These are phyloP conservation scores for Falco columbarius DNA, from an alignment of 2,797 vertebrate genomes.

Conservation along the genomic window DNA sequence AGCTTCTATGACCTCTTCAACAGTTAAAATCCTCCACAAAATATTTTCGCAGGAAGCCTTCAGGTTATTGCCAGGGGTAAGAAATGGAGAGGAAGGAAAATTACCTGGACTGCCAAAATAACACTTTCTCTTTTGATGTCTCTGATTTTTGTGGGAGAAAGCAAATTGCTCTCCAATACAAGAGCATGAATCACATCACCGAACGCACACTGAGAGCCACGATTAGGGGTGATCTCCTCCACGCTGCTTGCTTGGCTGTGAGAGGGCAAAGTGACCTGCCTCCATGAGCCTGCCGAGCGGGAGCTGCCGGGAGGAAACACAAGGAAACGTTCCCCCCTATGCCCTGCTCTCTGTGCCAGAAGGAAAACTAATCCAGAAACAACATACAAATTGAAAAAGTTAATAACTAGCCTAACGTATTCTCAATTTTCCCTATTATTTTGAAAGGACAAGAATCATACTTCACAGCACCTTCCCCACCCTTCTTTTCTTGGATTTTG, in stretches of 20 bases:
- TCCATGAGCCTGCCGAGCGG: not conserved
- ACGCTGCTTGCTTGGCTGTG: not conserved
- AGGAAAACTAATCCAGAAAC: not conserved
- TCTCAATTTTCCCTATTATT: not conserved
- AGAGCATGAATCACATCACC: not conserved
- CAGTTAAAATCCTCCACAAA: not conserved
- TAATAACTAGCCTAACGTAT: not conserved
- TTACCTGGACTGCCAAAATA: not conserved
- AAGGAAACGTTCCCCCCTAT: rapidly evolving
- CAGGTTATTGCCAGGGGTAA: not conserved
- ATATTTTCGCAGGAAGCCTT: not conserved
- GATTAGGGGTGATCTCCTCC: not conserved
- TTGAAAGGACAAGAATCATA: not conserved
- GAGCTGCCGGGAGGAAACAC: not conserved
- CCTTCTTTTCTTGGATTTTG: not conserved
- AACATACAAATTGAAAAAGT: not conserved
- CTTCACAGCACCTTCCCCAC: not conserved
- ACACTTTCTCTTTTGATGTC: not conserved
- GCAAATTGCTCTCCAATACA: not conserved
- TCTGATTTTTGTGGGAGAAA: not conserved
- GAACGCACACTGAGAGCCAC: rapidly evolving
- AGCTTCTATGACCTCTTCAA: not conserved
- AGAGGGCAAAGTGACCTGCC: not conserved
- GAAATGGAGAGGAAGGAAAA: not conserved
- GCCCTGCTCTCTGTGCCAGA: not conserved